Evolutionary conservation across 2,888 invertebrate species (phyloP).

Genomic region (Entomobrya proxima): DNA sequence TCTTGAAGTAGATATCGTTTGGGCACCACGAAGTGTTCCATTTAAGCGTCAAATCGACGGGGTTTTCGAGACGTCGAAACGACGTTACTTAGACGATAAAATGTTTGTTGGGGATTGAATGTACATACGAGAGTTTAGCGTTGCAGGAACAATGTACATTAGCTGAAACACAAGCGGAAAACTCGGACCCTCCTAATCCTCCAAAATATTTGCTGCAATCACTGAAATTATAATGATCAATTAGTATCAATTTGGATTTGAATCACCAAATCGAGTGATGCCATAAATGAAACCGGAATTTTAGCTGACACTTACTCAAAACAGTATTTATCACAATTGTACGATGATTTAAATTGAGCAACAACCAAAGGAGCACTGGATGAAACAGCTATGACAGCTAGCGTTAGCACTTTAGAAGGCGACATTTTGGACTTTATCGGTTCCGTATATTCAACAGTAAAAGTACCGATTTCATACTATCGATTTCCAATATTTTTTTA

Average conservation of each 20-base stretch:
- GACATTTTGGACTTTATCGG: background rate
- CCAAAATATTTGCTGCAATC: background rate
- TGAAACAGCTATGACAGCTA: background rate
- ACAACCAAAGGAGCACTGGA: background rate
- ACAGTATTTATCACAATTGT: constrained; percentile 25
- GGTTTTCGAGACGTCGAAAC: too few relatives aligned
- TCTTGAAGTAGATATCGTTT: too few relatives aligned
- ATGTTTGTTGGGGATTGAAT: background rate
- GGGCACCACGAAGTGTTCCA: too few relatives aligned
- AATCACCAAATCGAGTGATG: too few relatives aligned
- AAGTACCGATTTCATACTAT: too few relatives aligned
- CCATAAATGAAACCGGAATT: background rate
- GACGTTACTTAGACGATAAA: too few relatives aligned
- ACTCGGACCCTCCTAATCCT: background rate
- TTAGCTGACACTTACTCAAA: background rate
- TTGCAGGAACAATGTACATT: constrained; percentile 6
- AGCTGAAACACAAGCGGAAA: background rate
- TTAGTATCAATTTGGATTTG: too few relatives aligned
- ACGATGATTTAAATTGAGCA: background rate
- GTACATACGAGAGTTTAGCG: background rate
- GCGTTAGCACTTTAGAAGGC: background rate
- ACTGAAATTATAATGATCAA: background rate
- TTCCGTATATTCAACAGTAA: too few relatives aligned
- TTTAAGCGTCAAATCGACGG: too few relatives aligned
- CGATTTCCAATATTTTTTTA: too few relatives aligned